These are phyloP conservation scores for Actinemys pallida DNA, from an alignment of 2,113 vertebrate genomes.

Conservation along the genomic window DNA sequence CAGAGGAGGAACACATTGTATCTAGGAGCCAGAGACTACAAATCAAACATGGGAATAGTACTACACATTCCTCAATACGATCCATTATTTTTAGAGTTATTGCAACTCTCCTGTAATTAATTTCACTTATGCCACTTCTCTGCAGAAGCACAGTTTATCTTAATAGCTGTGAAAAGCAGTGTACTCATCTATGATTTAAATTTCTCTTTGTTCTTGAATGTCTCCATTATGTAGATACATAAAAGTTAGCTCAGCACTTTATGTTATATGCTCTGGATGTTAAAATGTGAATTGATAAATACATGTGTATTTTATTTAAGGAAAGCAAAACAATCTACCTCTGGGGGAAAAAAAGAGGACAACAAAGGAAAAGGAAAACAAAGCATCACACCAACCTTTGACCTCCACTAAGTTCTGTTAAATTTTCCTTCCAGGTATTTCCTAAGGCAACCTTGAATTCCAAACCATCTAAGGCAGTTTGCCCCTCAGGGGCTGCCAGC, in stretches of 20 bases:
- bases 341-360: not conserved
- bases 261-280: not conserved
- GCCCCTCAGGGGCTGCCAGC: slow-evolving; percentile 83
- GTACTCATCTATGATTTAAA: not conserved
- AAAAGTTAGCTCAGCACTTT: not conserved
- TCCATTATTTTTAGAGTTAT: not conserved
- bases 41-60: not conserved
- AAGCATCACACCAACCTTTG: slow-evolving; percentile 84
- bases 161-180: not conserved
- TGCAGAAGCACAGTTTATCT: not conserved
- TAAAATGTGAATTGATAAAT: not conserved
- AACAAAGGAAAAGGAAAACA: not conserved
- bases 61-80: not conserved
- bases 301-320: not conserved
- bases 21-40: not conserved
- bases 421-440: slow-evolving; percentile 97
- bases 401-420: slow-evolving; percentile 96
- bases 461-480: slow-evolving; percentile 85
- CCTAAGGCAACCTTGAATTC: slow-evolving; percentile 95
- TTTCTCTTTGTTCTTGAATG: not conserved
- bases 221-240: no score
- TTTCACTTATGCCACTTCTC: not conserved
- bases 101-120: not conserved
- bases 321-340: not conserved
- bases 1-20: not conserved